Evolutionary conservation across 2,797 vertebrate genomes (phyloP), one percentile per base, ranked within the genome.

Genomic region (Sardinella longiceps): DNA sequence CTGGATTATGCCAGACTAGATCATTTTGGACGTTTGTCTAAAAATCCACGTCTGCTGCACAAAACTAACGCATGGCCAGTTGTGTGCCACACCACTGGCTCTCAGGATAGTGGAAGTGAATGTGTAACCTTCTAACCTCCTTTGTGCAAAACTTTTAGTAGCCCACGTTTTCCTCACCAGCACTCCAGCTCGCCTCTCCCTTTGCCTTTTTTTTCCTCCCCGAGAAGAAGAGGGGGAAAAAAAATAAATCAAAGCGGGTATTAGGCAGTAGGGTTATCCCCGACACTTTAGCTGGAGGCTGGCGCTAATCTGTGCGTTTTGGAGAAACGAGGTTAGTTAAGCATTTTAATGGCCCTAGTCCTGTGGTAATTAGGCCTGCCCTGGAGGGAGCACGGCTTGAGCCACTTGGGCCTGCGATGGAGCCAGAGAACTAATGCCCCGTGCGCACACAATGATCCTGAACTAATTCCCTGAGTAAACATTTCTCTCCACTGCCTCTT

Each of bases 401-500:
- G 96, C 97, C 96, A 97, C 97, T 98, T 95, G 96, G 97, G 97
- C 96, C 96, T 99, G 98, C 98, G 98, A 99, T 95, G 92, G 97
- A 99, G 96, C 97, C 96, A 96, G 95, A 95, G 92, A 96, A 94
- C 95, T 95, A 98, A 99, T 98, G 97, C 98, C 96, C 92, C 90
- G 90, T 92, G 94, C 88, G 91, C 95, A 95, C 97, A 98, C 97
- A 98, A 98, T 98, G 96, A 97, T 97, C 96, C 97, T 95, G 96
- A 97, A 98, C 97, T 99, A 99, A 99, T 99, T 97, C 97, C 97
- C 97, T 95, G 96, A 97, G 97, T 99, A 99, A 99, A 99, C 98
- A 99, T 96, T 97, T 98, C 96, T 94, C 95, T 96, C 96, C 96
- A 95, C 96, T 93, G 95, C 95, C 94, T 96, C 96, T 97, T 97